Conservation (phyloP, 2,888 invertebrate species). For the Phragmatobia fuliginosa region DNA sequence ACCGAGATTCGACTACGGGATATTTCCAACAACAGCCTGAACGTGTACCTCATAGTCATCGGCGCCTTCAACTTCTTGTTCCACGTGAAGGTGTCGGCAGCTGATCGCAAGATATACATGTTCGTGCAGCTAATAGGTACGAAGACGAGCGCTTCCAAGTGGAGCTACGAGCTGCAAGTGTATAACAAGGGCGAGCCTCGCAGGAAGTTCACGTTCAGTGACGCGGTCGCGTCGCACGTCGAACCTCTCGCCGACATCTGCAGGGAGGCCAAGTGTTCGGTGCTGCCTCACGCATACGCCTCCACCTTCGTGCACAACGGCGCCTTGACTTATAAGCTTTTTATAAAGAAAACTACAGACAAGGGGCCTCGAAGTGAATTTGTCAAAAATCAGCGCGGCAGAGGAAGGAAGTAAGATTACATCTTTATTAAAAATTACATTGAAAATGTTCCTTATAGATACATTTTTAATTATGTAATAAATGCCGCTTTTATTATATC, state of each 20-base stretch:
- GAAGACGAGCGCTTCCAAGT: conserved; percentile 65
- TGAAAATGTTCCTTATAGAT: background rate
- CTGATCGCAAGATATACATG: conserved; percentile 60
- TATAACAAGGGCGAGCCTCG: conserved; percentile 70
- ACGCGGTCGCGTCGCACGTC: conserved; percentile 57
- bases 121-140: conserved; percentile 68
- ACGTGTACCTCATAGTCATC: conserved; percentile 57
- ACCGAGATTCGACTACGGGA: conserved; percentile 62
- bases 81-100: conserved; percentile 58
- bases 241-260: conserved; percentile 56
- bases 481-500: background rate
- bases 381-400: conserved; percentile 12
- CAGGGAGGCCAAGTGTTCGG: conserved; percentile 55
- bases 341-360: conserved; percentile 29
- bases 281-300: conserved; percentile 53
- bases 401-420: conserved; percentile 1
- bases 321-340: conserved; percentile 36
- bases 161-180: conserved; percentile 73
- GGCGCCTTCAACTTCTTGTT: conserved; percentile 67
- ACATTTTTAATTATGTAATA: background rate
- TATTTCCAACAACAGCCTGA: conserved; percentile 46
- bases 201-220: conserved; percentile 62
- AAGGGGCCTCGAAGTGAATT: conserved; percentile 9
- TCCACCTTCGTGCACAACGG: conserved; percentile 35
- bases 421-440: background rate